A percentile compares a stretch with the other conserved stretches of the same genome.
Evolutionary conservation across 2,113 vertebrate species (phyloP).

Genomic region (Cettia cetti): DNA sequence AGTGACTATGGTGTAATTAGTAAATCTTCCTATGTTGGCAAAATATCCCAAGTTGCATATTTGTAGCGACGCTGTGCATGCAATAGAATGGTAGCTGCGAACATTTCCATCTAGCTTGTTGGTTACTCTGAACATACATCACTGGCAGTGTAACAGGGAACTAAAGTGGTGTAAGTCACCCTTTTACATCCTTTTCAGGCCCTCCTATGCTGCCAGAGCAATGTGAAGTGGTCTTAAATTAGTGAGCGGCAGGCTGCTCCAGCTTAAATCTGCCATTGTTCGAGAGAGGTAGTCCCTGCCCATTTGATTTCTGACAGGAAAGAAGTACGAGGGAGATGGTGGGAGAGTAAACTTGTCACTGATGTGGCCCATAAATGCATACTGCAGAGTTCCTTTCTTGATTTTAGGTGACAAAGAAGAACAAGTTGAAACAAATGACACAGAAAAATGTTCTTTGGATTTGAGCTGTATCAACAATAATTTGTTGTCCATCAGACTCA

Average conservation of each 20-base stretch:
- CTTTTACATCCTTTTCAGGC: neutral
- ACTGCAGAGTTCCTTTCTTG: neutral
- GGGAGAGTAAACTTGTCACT: neutral
- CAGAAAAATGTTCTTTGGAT: slow-evolving; percentile 59
- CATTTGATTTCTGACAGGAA: neutral
- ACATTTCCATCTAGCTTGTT: neutral
- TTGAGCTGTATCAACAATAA: slow-evolving; percentile 66
- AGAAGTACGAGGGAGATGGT: neutral
- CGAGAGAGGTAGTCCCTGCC: neutral
- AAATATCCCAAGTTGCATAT: neutral
- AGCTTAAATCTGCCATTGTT: neutral
- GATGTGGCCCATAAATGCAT: neutral
- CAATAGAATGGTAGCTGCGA: neutral
- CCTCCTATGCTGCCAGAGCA: neutral
- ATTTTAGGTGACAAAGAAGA: slow-evolving; percentile 58
- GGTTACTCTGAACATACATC: neutral
- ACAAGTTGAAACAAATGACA: slow-evolving; percentile 50
- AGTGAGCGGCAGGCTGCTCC: neutral
- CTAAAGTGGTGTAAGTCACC: neutral
- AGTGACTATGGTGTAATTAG: neutral
- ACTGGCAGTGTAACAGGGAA: neutral
- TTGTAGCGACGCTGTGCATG: neutral
- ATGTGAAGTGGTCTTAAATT: neutral
- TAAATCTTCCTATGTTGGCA: neutral
- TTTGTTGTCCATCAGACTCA: slow-evolving; percentile 68